Evolutionary conservation across 2,888 invertebrate genomes (phyloP).

Genomic region (Cartodere bifasciata): DNA sequence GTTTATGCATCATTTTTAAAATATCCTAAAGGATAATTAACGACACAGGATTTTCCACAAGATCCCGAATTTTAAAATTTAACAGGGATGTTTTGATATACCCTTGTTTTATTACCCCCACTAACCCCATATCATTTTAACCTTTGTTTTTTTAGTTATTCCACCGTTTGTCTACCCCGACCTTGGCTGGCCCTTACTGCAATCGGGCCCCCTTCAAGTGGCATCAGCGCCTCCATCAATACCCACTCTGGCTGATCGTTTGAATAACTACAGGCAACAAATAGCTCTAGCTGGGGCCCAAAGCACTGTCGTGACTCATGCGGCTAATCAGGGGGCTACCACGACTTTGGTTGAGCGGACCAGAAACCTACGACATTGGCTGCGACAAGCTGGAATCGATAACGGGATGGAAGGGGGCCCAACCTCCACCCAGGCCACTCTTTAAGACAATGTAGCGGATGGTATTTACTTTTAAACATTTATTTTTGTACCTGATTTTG

Average conservation of each 20-base stretch:
- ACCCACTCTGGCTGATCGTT: constrained; percentile 39
- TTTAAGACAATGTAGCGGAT: no score
- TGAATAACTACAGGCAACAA: constrained; percentile 43
- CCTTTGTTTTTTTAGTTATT: constrained; percentile 25
- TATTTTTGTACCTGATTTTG: no score
- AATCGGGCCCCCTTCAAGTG: constrained; percentile 13
- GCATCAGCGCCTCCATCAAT: constrained; percentile 33
- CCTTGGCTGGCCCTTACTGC: constrained; percentile 39
- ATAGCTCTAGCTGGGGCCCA: constrained; percentile 38
- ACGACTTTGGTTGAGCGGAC: constrained; percentile 53
- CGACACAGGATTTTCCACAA: no score
- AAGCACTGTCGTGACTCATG: constrained; percentile 35
- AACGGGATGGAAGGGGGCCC: constrained; percentile 16
- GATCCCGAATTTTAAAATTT: no score
- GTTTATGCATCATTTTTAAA: no score
- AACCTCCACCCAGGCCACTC: constrained; percentile 8
- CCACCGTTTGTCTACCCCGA: constrained; percentile 43
- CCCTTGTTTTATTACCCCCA: no score
- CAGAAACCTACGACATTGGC: constrained; percentile 52
- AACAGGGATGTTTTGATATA: no score
- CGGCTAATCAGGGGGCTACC: constrained; percentile 39
- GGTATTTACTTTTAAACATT: no score
- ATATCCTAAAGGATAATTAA: no score
- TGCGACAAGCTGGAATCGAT: constrained; percentile 39
- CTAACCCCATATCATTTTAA: no score